Percentiles rank a stretch among this genome's conserved stretches.
Evolutionary conservation across 2,113 vertebrate species (phyloP).

Genomic region (Brachyhypopomus gauderio): DNA sequence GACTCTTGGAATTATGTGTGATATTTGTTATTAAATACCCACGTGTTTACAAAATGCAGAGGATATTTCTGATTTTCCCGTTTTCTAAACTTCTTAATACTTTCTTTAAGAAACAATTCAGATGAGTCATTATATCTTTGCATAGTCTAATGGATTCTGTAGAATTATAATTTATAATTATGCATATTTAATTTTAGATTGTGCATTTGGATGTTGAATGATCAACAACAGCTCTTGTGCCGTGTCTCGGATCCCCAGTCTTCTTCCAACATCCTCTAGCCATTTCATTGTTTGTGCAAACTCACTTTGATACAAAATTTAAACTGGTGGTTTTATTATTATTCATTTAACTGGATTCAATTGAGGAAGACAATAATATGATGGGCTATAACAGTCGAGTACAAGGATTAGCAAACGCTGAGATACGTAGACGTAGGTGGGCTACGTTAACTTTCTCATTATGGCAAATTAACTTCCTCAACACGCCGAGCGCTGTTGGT

Average conservation of each 20-base stretch:
- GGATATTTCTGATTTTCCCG: not conserved
- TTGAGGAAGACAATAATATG: not conserved
- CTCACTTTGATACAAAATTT: too few relatives aligned
- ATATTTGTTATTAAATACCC: not conserved
- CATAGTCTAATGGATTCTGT: not conserved
- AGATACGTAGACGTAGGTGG: too few relatives aligned
- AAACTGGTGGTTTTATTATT: too few relatives aligned
- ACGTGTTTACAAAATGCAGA: not conserved
- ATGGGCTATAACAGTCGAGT: not conserved
- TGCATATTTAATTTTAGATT: not conserved
- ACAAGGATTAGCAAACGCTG: not conserved
- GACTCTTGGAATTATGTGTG: not conserved
- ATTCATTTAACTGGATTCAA: too few relatives aligned
- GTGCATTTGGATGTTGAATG: too few relatives aligned
- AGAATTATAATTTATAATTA: conserved; percentile 4
- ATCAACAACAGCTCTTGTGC: too few relatives aligned
- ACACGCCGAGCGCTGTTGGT: too few relatives aligned
- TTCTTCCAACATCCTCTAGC: too few relatives aligned
- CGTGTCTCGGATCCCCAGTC: not conserved
- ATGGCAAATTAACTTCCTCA: too few relatives aligned
- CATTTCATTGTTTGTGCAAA: too few relatives aligned
- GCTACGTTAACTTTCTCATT: too few relatives aligned
- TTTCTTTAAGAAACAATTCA: not conserved
- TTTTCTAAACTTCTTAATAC: not conserved
- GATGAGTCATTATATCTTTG: not conserved